Percentiles rank a stretch among this genome's conserved stretches.
Evolutionary conservation across 2,888 invertebrate species (phyloP).

Genomic region (Hemaris fuciformis): DNA sequence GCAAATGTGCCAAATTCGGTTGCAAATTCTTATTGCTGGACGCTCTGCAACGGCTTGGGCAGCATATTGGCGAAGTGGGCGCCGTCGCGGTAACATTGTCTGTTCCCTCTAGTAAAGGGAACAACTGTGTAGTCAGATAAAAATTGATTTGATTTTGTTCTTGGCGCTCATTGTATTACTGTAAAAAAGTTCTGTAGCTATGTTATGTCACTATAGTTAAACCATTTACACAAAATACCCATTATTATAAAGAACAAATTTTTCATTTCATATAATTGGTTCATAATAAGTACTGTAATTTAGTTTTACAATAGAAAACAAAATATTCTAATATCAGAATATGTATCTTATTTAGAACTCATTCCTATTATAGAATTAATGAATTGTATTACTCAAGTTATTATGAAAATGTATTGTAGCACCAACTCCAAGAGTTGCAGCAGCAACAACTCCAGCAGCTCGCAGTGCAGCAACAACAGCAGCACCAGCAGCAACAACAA

Average conservation of each 20-base stretch:
- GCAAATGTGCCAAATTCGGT: conserved; percentile 89
- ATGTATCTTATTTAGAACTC: background rate
- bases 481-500: conserved; percentile 55
- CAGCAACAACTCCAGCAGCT: conserved; percentile 58
- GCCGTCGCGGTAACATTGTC: conserved; percentile 44
- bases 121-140: background rate
- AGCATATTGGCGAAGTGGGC: conserved; percentile 58
- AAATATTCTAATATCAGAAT: too few relatives aligned
- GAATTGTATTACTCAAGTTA: too few relatives aligned
- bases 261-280: too few relatives aligned
- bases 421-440: conserved; percentile 62
- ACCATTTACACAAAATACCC: too few relatives aligned
- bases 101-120: background rate
- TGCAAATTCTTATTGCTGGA: conserved; percentile 81
- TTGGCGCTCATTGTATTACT: background rate
- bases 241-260: too few relatives aligned
- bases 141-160: too few relatives aligned
- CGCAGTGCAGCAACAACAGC: conserved; percentile 48
- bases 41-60: conserved; percentile 66
- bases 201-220: background rate
- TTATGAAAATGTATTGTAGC: too few relatives aligned
- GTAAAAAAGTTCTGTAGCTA: too few relatives aligned
- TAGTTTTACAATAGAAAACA: too few relatives aligned
- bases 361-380: background rate
- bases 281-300: background rate